These are phyloP conservation scores for Junonia oenone DNA, from an alignment of 2,888 invertebrate species.

Conservation along the genomic window DNA sequence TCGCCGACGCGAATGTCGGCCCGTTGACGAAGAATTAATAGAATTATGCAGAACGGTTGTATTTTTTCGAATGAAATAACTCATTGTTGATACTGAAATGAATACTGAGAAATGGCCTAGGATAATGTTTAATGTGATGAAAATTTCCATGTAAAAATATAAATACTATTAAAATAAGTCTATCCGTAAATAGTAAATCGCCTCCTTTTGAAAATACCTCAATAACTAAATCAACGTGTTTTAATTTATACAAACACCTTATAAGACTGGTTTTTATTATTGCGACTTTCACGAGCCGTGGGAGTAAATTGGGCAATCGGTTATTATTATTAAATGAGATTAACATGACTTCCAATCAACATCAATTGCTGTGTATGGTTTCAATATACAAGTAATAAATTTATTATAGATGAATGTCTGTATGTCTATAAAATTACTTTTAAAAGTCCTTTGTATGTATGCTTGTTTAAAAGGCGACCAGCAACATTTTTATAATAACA, in stretches of 20 bases:
- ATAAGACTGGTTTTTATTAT: conserved; percentile 28
- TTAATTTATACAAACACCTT: conserved; percentile 44
- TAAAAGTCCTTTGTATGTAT: too few relatives aligned
- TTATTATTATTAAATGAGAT: conserved; percentile 20
- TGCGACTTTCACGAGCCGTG: background rate
- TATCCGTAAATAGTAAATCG: conserved; percentile 76
- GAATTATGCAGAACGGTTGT: conserved; percentile 69
- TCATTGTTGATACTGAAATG: conserved; percentile 69
- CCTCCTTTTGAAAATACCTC: conserved; percentile 78
- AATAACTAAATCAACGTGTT: conserved; percentile 64
- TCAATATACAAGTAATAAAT: background rate
- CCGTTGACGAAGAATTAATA: conserved; percentile 59
- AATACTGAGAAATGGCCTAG: conserved; percentile 74
- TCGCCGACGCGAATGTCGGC: conserved; percentile 49
- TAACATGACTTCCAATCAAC: conserved; percentile 5
- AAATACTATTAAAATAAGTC: conserved; percentile 74
- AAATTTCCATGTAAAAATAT: conserved; percentile 79
- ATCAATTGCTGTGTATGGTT: background rate
- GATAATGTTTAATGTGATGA: conserved; percentile 74
- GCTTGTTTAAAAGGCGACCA: too few relatives aligned
- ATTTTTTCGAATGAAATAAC: conserved; percentile 70
- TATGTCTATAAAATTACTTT: too few relatives aligned
- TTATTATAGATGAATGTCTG: background rate
- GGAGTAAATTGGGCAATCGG: conserved; percentile 8
- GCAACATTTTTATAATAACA: too few relatives aligned